These are phyloP conservation scores for Melanophora roralis DNA, from an alignment of 2,888 invertebrate genomes.

Conservation along the genomic window DNA sequence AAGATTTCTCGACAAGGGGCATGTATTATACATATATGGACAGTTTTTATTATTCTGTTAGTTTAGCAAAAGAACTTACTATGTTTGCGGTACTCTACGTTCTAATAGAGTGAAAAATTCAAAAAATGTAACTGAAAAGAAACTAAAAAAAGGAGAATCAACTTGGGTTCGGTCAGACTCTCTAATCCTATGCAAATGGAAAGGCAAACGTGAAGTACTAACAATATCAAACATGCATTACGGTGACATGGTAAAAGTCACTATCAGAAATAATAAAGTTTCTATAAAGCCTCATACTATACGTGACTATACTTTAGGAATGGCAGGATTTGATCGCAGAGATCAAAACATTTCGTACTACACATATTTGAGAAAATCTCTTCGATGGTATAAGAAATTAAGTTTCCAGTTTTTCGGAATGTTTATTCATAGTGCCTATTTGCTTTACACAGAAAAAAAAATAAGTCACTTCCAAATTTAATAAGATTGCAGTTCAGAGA, in stretches of 20 bases:
- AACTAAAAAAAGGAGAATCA: neutral
- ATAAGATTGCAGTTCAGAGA: slow-evolving; percentile 2
- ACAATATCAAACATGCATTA: neutral
- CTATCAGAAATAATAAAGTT: neutral
- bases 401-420: slow-evolving; percentile 1
- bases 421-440: slow-evolving; percentile 8
- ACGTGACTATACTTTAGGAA: neutral
- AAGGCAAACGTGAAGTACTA: neutral
- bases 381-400: neutral
- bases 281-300: neutral
- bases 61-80: neutral
- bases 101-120: neutral
- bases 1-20: neutral
- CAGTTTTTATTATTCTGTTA: neutral
- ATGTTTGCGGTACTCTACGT: neutral
- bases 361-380: no score
- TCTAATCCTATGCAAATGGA: neutral
- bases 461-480: slow-evolving; percentile 1
- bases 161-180: neutral
- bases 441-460: slow-evolving; percentile 8
- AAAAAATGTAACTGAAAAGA: neutral
- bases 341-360: no score
- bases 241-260: neutral
- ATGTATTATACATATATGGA: neutral
- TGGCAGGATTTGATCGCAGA: neutral